These are phyloP conservation scores for Arge pagana DNA, from an alignment of 2,888 invertebrate genomes.

Conservation along the genomic window DNA sequence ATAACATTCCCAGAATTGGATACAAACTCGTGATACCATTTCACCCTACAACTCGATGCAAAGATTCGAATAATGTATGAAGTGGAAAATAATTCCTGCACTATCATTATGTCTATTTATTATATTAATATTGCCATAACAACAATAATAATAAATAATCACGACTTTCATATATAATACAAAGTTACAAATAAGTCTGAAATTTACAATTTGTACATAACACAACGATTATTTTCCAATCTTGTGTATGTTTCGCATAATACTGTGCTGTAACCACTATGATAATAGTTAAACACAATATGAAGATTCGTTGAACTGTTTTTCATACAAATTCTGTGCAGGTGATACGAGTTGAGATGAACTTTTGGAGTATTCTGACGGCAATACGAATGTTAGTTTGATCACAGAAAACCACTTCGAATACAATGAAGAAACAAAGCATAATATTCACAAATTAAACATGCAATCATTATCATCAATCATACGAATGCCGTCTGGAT, in stretches of 20 bases:
- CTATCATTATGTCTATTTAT: constrained; percentile 20
- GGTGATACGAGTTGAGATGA: background rate
- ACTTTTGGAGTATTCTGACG: constrained; percentile 1
- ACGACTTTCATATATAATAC: constrained; percentile 13
- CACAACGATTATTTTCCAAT: constrained; percentile 12
- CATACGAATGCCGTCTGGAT: too few species aligned
- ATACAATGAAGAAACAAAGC: too few species aligned
- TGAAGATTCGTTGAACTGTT: constrained; percentile 14
- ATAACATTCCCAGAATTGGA: too few species aligned
- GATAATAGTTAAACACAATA: constrained; percentile 11
- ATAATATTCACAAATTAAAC: too few species aligned
- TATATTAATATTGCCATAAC: constrained; percentile 15
- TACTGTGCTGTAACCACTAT: constrained; percentile 9
- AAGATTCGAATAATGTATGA: too few species aligned
- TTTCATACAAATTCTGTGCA: constrained; percentile 9
- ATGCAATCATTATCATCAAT: too few species aligned
- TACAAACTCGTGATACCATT: too few species aligned
- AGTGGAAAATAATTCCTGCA: too few species aligned
- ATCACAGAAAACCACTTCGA: background rate
- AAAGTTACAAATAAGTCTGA: constrained; percentile 20
- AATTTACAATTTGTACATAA: constrained; percentile 21
- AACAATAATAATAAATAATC: constrained; percentile 21
- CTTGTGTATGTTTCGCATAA: constrained; percentile 7
- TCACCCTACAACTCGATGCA: too few species aligned
- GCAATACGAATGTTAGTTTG: constrained; percentile 3